Percentiles rank a stretch among this genome's conserved stretches.
phyloP scores from a whole-genome alignment of 92 coral and sea anemone species.

The Epizoanthus rinbou region DNA sequence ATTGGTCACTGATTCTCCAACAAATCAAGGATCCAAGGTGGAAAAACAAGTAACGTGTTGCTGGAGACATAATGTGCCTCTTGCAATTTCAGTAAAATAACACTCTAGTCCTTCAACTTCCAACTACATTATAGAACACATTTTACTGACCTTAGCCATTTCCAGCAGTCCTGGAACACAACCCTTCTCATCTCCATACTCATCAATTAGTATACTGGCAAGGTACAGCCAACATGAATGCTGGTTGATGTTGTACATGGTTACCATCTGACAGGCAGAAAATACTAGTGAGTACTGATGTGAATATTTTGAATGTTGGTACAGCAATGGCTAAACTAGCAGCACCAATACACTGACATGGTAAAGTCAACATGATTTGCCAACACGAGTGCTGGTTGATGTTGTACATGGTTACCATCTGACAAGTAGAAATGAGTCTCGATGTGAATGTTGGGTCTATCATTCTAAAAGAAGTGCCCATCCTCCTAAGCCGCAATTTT shows the following conservation, averaged over 20 bases:
- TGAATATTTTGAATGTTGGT: neutral
- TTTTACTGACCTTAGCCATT: slow-evolving; percentile 78
- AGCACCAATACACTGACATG: too few relatives aligned
- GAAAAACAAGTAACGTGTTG: too few relatives aligned
- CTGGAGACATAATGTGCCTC: too few relatives aligned
- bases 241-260: slow-evolving; percentile 74
- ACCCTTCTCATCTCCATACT: slow-evolving; percentile 79
- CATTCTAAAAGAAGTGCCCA: too few relatives aligned
- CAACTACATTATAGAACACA: neutral
- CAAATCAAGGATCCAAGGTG: too few relatives aligned
- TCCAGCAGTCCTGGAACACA: slow-evolving; percentile 89
- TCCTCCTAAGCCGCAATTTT: too few relatives aligned
- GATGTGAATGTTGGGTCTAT: too few relatives aligned
- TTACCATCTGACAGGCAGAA: slow-evolving; percentile 70
- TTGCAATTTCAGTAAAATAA: too few relatives aligned
- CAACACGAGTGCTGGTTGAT: slow-evolving; percentile 94
- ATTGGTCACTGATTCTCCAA: too few relatives aligned
- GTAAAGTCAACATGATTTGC: neutral
- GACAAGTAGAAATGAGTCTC: neutral
- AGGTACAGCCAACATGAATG: slow-evolving; percentile 94
- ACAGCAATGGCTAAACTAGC: too few relatives aligned
- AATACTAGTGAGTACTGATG: neutral
- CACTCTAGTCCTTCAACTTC: neutral
- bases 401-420: slow-evolving; percentile 86
- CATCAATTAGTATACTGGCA: slow-evolving; percentile 96